Evolutionary conservation across 2,888 invertebrate species (phyloP).

Genomic region (Coelinius sp.): DNA sequence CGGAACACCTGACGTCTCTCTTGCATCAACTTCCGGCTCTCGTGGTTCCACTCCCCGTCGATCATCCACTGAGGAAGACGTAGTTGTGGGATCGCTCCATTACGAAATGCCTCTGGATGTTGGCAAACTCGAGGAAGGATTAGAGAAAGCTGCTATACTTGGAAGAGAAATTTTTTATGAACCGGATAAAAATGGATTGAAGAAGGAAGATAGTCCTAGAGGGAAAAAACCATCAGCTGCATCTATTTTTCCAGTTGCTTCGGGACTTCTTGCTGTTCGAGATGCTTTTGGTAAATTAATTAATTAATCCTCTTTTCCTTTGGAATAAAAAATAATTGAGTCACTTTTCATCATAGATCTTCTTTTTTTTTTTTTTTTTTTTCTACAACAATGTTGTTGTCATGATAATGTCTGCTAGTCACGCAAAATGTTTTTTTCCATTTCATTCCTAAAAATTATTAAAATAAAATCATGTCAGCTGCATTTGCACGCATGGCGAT

Average conservation of each 20-base stretch:
- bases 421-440: not conserved
- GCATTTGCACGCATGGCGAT: not conserved
- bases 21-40: slow-evolving; percentile 50
- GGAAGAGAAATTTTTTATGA: slow-evolving; percentile 51
- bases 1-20: slow-evolving; percentile 51
- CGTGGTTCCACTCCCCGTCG: slow-evolving; percentile 53
- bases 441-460: not conserved
- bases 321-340: not conserved
- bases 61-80: slow-evolving; percentile 39
- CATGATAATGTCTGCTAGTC: not conserved
- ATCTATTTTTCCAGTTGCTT: slow-evolving; percentile 60
- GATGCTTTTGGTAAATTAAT: slow-evolving; percentile 65
- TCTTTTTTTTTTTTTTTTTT: not conserved
- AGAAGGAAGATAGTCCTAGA: slow-evolving; percentile 50
- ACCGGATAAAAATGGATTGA: slow-evolving; percentile 55
- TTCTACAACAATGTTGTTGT: not conserved
- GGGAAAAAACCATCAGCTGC: slow-evolving; percentile 53
- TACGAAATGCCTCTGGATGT: slow-evolving; percentile 30
- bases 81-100: slow-evolving; percentile 29
- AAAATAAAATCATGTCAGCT: not conserved
- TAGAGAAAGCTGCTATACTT: slow-evolving; percentile 28
- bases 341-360: not conserved
- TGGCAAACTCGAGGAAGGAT: not conserved
- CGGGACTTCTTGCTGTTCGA: slow-evolving; percentile 54
- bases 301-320: not conserved